Percentiles rank a stretch among this genome's conserved stretches.
These are phyloP conservation scores for Micrastur ruficollis DNA, from an alignment of 2,797 vertebrate species.

Conservation along the genomic window DNA sequence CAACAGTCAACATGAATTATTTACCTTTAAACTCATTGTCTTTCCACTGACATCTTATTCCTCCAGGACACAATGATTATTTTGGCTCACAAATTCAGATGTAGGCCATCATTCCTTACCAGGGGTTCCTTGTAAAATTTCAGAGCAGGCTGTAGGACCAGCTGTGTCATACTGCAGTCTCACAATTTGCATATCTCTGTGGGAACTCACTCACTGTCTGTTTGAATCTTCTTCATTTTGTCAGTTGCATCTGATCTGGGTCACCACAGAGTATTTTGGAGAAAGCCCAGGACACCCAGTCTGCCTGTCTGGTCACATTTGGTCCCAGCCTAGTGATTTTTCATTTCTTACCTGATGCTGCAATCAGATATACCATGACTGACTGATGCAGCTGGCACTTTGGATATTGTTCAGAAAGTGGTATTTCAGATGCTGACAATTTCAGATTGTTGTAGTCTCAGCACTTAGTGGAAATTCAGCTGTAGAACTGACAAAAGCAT, in stretches of 20 bases:
- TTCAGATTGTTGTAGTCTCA: neutral
- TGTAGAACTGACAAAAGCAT: neutral
- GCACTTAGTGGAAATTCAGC: neutral
- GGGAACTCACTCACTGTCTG: neutral
- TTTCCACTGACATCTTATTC: neutral
- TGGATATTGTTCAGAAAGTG: neutral
- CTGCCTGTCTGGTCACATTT: constrained; percentile 18
- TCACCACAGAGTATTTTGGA: neutral
- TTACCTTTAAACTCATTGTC: neutral
- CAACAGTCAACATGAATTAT: neutral
- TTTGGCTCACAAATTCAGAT: constrained; percentile 2
- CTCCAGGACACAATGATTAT: neutral
- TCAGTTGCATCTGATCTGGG: constrained; percentile 29
- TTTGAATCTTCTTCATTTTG: constrained; percentile 19
- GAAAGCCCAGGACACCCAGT: neutral
- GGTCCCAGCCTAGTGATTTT: constrained; percentile 11
- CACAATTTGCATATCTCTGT: constrained; percentile 18
- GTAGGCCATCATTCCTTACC: neutral
- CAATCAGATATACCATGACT: neutral
- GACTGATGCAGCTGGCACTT: neutral
- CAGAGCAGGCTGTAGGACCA: neutral
- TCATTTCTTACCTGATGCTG: constrained; percentile 4
- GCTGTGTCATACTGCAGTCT: neutral
- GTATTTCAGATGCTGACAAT: neutral
- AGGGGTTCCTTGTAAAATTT: neutral